Evolutionary conservation across 2,888 invertebrate species (phyloP), one percentile per base, ranked within the genome.

Genomic region (Ennomos fuscantarius): DNA sequence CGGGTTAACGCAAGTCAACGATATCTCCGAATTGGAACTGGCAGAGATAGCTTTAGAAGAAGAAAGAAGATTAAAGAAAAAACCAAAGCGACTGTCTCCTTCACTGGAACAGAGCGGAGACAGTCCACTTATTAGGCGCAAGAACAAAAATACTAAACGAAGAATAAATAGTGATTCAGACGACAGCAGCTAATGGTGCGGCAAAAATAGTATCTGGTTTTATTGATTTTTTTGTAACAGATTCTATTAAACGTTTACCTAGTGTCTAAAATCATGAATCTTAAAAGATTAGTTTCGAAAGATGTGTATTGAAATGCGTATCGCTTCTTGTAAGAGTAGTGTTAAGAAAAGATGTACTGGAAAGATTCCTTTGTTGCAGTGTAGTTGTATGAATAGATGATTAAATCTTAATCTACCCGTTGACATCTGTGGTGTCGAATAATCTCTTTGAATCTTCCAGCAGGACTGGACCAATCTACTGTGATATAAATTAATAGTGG

Each of bases 11-110:
- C 88, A 87, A 82, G 84, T 68, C 0, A 81, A 84, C 43, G 92
- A 93, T 68, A 82, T 91, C 69, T 94, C 89, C 0, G 93, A 93
- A 62, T 81, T 95, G 60, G 95, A 95, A 74, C 76, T 94, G 45
- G 94, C 95, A 0, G 95, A 95, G 81, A 92, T 93, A 59, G 79
- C 93, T 37, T 86, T 93, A 79, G 77, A 87, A 78, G 62, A 80
- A 47, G 73, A 81, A 66, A 73, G 76, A 47, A 81, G 68, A 60
- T 44, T 60, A 0, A 82, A 74, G 62, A 84, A 73, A 59, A 76
- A 69, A 43, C 68, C 57, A 42, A 73, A 61, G 31, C 46, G 11
- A 36, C 55, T 56, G 8, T 56, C 62, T 57, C 61, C 57, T 11
- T 46, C 41, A 39, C 63, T 52, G 6, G 42, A 61, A 37, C 67